phyloP scores from a whole-genome alignment of 2,888 invertebrate genomes.

The Drepana falcataria region DNA sequence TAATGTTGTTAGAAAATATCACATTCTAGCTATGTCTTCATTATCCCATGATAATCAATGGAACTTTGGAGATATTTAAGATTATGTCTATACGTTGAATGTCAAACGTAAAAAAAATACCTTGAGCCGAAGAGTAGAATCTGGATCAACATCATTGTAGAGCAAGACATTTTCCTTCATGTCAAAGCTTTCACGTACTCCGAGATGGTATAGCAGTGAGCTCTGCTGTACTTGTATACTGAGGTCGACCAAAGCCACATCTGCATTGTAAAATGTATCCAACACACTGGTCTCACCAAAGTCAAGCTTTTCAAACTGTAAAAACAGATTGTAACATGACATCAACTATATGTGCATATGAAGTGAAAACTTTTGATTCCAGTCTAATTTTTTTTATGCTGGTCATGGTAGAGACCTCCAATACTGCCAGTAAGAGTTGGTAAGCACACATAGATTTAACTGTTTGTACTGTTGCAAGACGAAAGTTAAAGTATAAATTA shows the following conservation, averaged over 20 bases:
- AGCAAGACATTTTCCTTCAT: constrained; percentile 96
- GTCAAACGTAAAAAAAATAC: constrained; percentile 61
- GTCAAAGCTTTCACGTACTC: constrained; percentile 97
- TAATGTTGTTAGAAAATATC: no score
- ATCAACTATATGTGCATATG: no score
- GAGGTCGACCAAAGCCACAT: constrained; percentile 97
- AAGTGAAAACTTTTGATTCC: no score
- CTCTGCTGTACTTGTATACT: constrained; percentile 95
- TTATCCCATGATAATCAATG: no score
- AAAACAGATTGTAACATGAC: constrained; percentile 17
- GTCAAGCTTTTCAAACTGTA: constrained; percentile 96
- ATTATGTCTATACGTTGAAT: constrained; percentile 1
- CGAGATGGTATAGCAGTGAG: constrained; percentile 96
- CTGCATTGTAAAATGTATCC: constrained; percentile 98
- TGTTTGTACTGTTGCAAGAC: no score
- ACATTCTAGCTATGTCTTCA: no score
- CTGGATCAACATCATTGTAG: constrained; percentile 92
- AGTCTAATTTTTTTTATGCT: no score
- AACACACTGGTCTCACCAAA: constrained; percentile 97
- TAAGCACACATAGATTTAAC: no score
- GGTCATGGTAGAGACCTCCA: no score
- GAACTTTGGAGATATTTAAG: not conserved
- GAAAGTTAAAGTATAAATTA: no score
- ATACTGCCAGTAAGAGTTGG: no score
- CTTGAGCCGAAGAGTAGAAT: constrained; percentile 92